Conservation (phyloP, 2,888 invertebrate species). For the Tachystola acroxantha region DNA sequence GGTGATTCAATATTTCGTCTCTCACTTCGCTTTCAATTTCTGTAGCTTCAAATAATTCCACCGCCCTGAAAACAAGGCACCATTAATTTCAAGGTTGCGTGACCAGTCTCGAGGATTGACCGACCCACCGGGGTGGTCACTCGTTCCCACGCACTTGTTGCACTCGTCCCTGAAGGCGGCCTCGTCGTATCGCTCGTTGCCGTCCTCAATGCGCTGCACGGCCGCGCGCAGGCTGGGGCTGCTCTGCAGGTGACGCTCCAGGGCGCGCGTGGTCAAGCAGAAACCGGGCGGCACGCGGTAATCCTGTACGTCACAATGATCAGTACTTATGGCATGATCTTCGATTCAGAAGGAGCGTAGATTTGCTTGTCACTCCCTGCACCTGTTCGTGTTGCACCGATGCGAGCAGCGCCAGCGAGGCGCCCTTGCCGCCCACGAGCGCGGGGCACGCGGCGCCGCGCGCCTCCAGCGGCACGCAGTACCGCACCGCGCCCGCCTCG, state of each 20-base stretch:
- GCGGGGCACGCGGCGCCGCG: conserved; percentile 68
- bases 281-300: conserved; percentile 84
- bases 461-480: conserved; percentile 63
- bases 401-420: conserved; percentile 82
- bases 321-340: no score
- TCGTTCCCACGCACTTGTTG: conserved; percentile 43
- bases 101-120: neutral
- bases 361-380: conserved; percentile 12
- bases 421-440: conserved; percentile 88
- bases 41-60: conserved; percentile 51
- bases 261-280: conserved; percentile 81
- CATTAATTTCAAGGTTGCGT: neutral
- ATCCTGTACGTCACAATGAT: conserved; percentile 40
- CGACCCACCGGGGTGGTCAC: no score
- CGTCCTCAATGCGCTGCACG: conserved; percentile 69
- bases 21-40: conserved; percentile 54
- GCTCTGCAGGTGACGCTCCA: conserved; percentile 75
- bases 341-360: no score
- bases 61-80: conserved; percentile 47
- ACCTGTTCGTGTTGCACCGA: conserved; percentile 64
- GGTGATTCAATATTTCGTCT: conserved; percentile 41
- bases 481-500: conserved; percentile 38
- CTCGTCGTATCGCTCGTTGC: conserved; percentile 67
- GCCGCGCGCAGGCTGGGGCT: conserved; percentile 61
- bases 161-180: conserved; percentile 72